These are phyloP conservation scores for Pheosia gnoma DNA, from an alignment of 2,888 invertebrate genomes.

Conservation along the genomic window DNA sequence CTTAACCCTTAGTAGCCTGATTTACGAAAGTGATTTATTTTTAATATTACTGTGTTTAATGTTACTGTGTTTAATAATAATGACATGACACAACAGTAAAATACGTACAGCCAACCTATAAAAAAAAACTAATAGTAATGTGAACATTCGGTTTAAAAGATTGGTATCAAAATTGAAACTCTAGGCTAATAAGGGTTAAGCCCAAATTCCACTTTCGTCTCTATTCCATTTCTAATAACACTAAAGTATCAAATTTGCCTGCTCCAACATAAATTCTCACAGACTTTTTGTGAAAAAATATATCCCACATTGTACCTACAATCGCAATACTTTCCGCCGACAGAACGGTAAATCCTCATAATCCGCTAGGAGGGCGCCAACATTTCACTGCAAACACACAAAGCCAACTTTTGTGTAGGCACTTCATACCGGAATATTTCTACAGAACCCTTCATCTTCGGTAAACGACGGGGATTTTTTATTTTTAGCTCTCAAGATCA, in stretches of 20 bases:
- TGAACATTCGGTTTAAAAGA: too few relatives aligned
- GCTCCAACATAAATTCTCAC: constrained; percentile 10
- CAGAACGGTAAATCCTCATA: constrained; percentile 52
- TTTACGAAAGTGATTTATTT: too few relatives aligned
- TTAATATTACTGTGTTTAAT: too few relatives aligned
- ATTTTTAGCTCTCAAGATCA: constrained; percentile 31
- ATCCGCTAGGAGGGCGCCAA: constrained; percentile 50
- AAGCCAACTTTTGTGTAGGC: constrained; percentile 36
- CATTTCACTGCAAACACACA: constrained; percentile 50
- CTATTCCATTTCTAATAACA: not conserved
- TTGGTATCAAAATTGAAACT: too few relatives aligned
- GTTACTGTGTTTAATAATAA: too few relatives aligned
- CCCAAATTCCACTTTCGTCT: not conserved
- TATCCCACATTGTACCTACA: constrained; percentile 13
- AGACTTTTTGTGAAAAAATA: constrained; percentile 12
- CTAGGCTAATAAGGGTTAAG: too few relatives aligned
- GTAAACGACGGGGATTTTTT: constrained; percentile 22
- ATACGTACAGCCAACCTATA: too few relatives aligned
- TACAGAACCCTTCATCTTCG: constrained; percentile 34
- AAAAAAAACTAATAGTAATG: too few relatives aligned
- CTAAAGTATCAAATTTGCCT: not conserved
- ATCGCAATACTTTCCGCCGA: constrained; percentile 39
- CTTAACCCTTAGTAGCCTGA: too few relatives aligned
- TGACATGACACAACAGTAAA: too few relatives aligned
- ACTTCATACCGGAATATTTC: constrained; percentile 42